Percentiles rank a stretch among this genome's conserved stretches.
These are phyloP conservation scores for Drosophila leonis DNA, from an alignment of 2,888 invertebrate genomes.

Conservation along the genomic window DNA sequence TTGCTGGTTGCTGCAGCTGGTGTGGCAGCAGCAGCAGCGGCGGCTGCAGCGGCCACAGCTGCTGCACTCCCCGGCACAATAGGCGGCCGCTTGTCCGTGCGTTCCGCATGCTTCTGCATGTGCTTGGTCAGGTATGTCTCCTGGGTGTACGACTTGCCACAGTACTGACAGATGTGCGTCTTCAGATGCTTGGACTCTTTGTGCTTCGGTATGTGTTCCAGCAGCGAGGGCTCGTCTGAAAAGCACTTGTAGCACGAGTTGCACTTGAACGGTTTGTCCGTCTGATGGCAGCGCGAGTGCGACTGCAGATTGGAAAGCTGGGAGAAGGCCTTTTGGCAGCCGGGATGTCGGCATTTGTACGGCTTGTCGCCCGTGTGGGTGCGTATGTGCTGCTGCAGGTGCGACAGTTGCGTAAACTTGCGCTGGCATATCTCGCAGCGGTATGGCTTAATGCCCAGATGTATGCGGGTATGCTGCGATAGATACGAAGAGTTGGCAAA, in stretches of 20 bases:
- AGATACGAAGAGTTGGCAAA: constrained; percentile 99
- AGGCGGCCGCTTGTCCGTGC: constrained; percentile 95
- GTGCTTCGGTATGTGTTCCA: constrained; percentile 99
- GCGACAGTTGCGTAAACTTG: constrained; percentile 99
- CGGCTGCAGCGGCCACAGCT: constrained; percentile 69
- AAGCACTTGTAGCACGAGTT: constrained; percentile 99
- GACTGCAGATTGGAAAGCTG: constrained; percentile 99
- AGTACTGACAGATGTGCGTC: constrained; percentile 99
- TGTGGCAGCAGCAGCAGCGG: constrained; percentile 46
- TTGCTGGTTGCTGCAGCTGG: constrained; percentile 24
- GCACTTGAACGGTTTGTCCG: constrained; percentile 99
- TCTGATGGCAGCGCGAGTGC: constrained; percentile 99
- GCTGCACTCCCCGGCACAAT: constrained; percentile 88
- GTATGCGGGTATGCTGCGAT: constrained; percentile 99
- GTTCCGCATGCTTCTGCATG: constrained; percentile 99
- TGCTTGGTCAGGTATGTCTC: constrained; percentile 99
- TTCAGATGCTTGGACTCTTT: constrained; percentile 99
- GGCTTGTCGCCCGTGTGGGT: constrained; percentile 99
- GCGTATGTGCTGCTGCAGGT: constrained; percentile 99
- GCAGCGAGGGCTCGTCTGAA: constrained; percentile 97
- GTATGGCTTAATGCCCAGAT: constrained; percentile 99
- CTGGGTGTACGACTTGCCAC: constrained; percentile 99
- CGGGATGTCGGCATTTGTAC: constrained; percentile 98
- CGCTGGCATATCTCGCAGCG: constrained; percentile 99
- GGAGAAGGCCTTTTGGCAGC: constrained; percentile 99